Base-by-base conservation (phyloP, 2,797 vertebrate genomes). In the Strix occidentalis region DNA sequence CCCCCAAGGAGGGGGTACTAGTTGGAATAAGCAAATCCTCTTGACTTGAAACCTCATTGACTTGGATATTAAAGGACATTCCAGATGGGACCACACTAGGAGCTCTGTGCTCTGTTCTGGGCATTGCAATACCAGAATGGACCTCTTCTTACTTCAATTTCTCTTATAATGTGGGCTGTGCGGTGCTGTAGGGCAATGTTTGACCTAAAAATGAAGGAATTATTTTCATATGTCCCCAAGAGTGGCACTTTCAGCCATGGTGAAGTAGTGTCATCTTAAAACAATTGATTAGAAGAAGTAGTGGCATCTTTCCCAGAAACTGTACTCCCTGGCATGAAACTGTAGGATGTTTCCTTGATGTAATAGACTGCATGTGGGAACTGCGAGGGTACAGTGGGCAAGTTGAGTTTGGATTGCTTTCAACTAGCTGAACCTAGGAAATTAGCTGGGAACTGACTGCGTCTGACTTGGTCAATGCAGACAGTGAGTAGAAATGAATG, bases 281-380 rank as follows among this genome's bases (percentile, higher is more conserved):
- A 95, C 93, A 95, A 95, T 95, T 91, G 96, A 91, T 87, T 94
- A 86, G 95, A 57, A 96, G 89, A 48, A 92, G 84, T 8, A 35
- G 69, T 97, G 96, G 97, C 95, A 94, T 91, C 61, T 58, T 88
- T 97, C 93, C 95, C 95, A 97, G 95, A 93, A 96, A 51, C 68
- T 79, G 77, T 68, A 18, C 53, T 84, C 72, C 79, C 76, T 97
- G 97, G 95, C 95, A 95, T 33, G 70, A 90, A 84, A 90, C 84
- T 80, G 88, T 93, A 85, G 69, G 71, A 91, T 63, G 25, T 70
- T 95, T 87, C 86, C 92, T 90, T 85, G 84, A 70, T 90, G 84
- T 78, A 92, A 80, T 46, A 75, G 82, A 39, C 69, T 89, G 87
- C 87, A 6, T 91, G 92, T 82, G 93, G 93, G 82, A 94, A 54